phyloP scores from a whole-genome alignment of 2,113 vertebrate species.

The Myotis davidii region DNA sequence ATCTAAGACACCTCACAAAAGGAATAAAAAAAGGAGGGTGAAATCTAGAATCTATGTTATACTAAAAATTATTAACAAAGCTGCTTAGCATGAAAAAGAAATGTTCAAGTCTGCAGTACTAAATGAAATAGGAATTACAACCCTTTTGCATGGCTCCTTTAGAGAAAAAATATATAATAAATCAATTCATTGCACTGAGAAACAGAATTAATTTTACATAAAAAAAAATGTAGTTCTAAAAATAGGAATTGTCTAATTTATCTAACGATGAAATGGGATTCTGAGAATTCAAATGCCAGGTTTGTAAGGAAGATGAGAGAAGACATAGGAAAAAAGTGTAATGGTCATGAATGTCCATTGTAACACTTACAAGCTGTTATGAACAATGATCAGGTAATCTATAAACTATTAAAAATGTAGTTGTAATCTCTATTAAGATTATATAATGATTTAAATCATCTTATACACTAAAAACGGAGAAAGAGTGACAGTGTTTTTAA shows the following conservation, averaged over 20 bases:
- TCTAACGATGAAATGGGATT: not conserved
- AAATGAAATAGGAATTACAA: not conserved
- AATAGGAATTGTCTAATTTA: not conserved
- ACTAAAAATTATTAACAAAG: not conserved
- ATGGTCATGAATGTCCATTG: not conserved
- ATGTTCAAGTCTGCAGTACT: not conserved
- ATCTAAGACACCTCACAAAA: not conserved
- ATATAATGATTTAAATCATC: not conserved
- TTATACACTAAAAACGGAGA: not conserved
- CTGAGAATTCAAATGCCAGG: not conserved
- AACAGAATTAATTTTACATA: not conserved
- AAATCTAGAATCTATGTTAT: not conserved
- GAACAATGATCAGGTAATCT: not conserved
- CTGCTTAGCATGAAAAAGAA: not conserved
- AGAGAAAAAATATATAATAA: not conserved
- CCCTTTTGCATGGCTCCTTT: not conserved
- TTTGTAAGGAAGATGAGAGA: not conserved
- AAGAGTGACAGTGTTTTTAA: not conserved
- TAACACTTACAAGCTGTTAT: not conserved
- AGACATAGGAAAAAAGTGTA: not conserved
- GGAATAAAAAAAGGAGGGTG: not conserved
- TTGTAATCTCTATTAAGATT: not conserved
- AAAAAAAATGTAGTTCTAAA: not conserved
- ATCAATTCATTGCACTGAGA: not conserved
- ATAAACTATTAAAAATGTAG: not conserved